Evolutionary conservation across 1,140 invertebrate species (phyloP), one percentile per base, ranked within the genome.

Genomic region (Drosophila ananassae): DNA sequence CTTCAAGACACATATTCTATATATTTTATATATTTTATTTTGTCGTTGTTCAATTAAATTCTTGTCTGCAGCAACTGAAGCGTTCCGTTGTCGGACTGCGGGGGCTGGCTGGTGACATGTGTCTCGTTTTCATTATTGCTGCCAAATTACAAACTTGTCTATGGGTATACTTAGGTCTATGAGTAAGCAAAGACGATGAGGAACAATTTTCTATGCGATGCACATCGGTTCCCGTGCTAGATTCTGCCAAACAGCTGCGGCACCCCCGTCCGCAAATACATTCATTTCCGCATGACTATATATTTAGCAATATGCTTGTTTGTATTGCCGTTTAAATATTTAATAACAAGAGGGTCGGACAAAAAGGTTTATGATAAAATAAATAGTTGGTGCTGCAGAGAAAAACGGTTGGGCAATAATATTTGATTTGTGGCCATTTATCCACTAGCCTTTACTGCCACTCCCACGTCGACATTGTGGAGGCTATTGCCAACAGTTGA

Each of bases 391-490:
- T 21, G 47, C 47, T 41, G 46, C 59, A 59, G 17, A 21, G 22
- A 53, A 47, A 80, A 71, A 62, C 59, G 67, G 37, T 75, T 79
- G 59, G 59, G 44, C 68, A 77, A 80, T 83, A 73, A 69, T 73
- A 87, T 81, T 85, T 75, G 76, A 81, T 87, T 84, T 79, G 73
- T 63, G 63, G 68, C 68, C 77, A 72, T 73, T 84, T 84, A 73
- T 63, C 50, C 56, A 62, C 25, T 48, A 8, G 57, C 41, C 46
- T 53, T 12, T 52, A 50, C 44, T 12, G 41, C 24, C 54, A 47
- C 47, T 69, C 56, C 22, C 51, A 9, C 39, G 34, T 68, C 54
- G 44, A 56, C 58, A 58, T 21, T 63, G 47, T 37, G 17, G 53
- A 41, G 34, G 56, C 67, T 85, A 61, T 71, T 44, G 74, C 61